A percentile compares a stretch with the other conserved stretches of the same genome.
These are phyloP conservation scores for Penaeus chinensis DNA, from an alignment of 1,140 invertebrate species.

Conservation along the genomic window DNA sequence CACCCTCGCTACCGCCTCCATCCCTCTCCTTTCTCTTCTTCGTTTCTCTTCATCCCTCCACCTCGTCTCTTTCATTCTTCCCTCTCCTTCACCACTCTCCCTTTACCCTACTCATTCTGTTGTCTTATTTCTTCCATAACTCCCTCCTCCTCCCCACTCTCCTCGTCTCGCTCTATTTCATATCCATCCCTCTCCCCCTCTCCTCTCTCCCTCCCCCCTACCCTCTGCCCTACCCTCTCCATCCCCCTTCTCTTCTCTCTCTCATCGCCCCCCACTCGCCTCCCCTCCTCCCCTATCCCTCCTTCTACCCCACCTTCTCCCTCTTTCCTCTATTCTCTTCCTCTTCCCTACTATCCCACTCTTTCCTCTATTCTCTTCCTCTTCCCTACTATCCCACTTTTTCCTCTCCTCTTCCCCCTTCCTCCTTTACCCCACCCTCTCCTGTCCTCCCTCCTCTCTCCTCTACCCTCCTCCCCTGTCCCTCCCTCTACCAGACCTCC, in stretches of 20 bases:
- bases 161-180: background rate
- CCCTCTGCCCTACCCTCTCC: too few relatives aligned
- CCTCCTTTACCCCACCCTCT: too few relatives aligned
- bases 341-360: background rate
- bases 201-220: background rate
- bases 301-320: too few relatives aligned
- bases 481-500: background rate
- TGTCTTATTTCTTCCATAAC: background rate
- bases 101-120: background rate
- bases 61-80: too few relatives aligned
- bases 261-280: background rate
- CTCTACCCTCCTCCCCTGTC: background rate
- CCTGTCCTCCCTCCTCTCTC: background rate
- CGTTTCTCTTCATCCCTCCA: too few relatives aligned
- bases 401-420: background rate
- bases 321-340: too few relatives aligned
- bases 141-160: background rate
- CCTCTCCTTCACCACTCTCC: too few relatives aligned
- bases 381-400: background rate
- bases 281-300: background rate
- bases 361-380: background rate
- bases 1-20: too few relatives aligned
- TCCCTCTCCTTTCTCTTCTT: background rate
- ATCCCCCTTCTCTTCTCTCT: background rate
- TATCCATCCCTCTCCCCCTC: too few relatives aligned